Evolutionary conservation across 2,888 invertebrate genomes (phyloP), one percentile per base, ranked within the genome.

Genomic region (Hololepta plana): DNA sequence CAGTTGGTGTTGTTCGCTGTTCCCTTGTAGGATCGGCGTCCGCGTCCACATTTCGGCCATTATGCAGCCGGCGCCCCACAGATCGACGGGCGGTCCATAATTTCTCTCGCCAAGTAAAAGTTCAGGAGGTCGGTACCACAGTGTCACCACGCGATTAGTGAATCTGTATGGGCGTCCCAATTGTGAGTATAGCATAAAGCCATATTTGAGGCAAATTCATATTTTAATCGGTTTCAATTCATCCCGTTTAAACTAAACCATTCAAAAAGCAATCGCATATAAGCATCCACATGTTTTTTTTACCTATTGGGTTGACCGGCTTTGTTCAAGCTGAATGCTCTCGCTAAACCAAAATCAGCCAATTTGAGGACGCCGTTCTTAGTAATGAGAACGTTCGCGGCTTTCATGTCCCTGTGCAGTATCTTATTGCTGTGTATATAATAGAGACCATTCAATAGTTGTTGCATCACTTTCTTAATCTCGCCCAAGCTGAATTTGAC

Each of bases 41-140:
- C 80, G 60, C 0, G 93, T 96, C 96, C 96, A 98, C 88, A 98
- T 88, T 60, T 98, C 98, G 0, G 96, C 96, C 96, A 98, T 96
- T 34, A 98, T 98, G 49, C 98, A 99, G 1, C 98, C 98, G 1
- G 91, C 95, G 1, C 85, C 85, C 85, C 85, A 85, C 59, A 96
- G 69, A 59, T 99, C 98, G 8, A 98, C 91, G 0, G 93, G 84
- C 1, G 95, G 88, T 0, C 91, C 91, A 46, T 98, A 98, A 56
- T 93, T 88, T 8, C 96, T 64, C 43, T 91, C 85, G 16, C 90
- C 77, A 4, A 75, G 49, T 8, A 77, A 47, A 12, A 75, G 50
- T 43, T 74, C 73, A 3, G 72, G 72, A 11, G 73, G 72, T 17
- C 81, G 54, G 49, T 98, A 98, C 96, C 96, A 93, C 29, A 98